phyloP scores from a whole-genome alignment of 2,797 vertebrate genomes.

The Gephyroberyx darwinii region DNA sequence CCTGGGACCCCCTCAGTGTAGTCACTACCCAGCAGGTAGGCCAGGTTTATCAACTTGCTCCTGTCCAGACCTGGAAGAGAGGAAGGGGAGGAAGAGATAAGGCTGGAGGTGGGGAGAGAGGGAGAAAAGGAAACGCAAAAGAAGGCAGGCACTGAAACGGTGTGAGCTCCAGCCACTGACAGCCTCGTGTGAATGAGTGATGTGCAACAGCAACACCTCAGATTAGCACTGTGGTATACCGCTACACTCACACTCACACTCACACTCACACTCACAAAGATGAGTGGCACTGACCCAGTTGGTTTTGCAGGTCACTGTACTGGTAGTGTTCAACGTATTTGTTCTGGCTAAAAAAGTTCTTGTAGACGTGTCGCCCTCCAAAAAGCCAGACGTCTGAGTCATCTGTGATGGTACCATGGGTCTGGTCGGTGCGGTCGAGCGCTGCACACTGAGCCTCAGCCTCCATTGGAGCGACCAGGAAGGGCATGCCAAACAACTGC shows the following conservation, averaged over 20 bases:
- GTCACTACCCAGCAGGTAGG: slow-evolving; percentile 96
- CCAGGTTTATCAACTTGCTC: slow-evolving; percentile 94
- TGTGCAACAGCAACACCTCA: slow-evolving; percentile 21
- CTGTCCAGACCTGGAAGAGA: slow-evolving; percentile 88
- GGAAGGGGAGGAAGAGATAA: not conserved
- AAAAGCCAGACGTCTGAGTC: slow-evolving; percentile 99
- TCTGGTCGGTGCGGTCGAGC: slow-evolving; percentile 91
- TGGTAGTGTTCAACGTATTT: slow-evolving; percentile 94
- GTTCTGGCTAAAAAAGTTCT: slow-evolving; percentile 95
- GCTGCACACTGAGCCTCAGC: slow-evolving; percentile 96
- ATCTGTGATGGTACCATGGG: slow-evolving; percentile 95
- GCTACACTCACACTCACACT: not conserved
- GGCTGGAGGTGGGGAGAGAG: not conserved
- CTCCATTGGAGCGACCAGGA: slow-evolving; percentile 93
- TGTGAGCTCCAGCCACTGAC: not conserved
- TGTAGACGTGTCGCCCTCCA: slow-evolving; percentile 94
- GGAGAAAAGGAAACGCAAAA: not conserved
- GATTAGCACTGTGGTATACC: slow-evolving; percentile 22
- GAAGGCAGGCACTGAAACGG: not conserved
- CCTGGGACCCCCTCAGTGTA: slow-evolving; percentile 95
- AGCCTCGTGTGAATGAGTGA: not conserved
- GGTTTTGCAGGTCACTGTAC: slow-evolving; percentile 89
- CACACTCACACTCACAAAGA: not conserved
- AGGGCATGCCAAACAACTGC: slow-evolving; percentile 92
- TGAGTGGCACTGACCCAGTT: slow-evolving; percentile 84